Conservation (phyloP, 2,797 vertebrate species). For the Botia kubotai region DNA sequence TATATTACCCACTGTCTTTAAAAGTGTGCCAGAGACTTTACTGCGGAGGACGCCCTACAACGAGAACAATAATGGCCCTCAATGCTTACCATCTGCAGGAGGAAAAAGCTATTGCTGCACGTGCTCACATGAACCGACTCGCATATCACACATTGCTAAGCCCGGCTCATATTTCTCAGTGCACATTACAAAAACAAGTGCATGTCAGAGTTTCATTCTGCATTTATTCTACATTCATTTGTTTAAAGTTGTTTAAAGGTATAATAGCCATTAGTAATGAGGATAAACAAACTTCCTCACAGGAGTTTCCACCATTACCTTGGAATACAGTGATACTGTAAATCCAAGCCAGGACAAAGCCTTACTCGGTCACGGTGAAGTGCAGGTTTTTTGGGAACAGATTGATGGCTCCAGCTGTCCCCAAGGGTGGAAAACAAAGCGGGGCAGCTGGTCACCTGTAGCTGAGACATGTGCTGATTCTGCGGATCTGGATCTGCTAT, state of each 20-base stretch:
- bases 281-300: no score
- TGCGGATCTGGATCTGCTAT: constrained; percentile 70
- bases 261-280: no score
- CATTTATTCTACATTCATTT: not conserved
- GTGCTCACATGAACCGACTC: constrained; percentile 74
- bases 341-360: constrained; percentile 5
- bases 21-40: constrained; percentile 86
- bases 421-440: constrained; percentile 72
- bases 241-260: not conserved
- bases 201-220: constrained; percentile 27
- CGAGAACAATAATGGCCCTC: constrained; percentile 80
- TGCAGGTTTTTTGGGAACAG: constrained; percentile 62
- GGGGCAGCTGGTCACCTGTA: constrained; percentile 83
- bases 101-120: constrained; percentile 73
- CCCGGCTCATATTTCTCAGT: constrained; percentile 12
- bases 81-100: constrained; percentile 83
- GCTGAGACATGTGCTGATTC: constrained; percentile 70
- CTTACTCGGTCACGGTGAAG: constrained; percentile 54
- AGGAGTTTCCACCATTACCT: no score
- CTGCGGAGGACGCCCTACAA: constrained; percentile 79
- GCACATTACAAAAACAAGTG: constrained; percentile 16
- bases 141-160: constrained; percentile 67
- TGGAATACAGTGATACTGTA: no score
- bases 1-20: constrained; percentile 83
- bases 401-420: constrained; percentile 82